These are phyloP conservation scores for Clupea harengus DNA, from an alignment of 2,113 vertebrate genomes.

Conservation along the genomic window DNA sequence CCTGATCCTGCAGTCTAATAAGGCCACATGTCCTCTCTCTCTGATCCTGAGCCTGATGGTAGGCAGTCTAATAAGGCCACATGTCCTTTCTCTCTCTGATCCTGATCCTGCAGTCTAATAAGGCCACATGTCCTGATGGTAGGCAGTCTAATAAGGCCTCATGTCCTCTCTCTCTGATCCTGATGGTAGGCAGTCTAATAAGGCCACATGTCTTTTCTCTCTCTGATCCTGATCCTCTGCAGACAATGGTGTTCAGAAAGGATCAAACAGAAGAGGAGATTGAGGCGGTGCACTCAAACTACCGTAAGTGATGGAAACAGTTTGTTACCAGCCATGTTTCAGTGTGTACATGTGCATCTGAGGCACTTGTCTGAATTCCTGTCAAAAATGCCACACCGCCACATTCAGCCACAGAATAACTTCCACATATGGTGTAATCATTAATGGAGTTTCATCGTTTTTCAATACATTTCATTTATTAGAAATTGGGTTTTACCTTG, in stretches of 20 bases:
- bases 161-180: constrained; percentile 40
- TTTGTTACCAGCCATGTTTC: not conserved
- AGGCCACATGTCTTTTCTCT: too few species aligned
- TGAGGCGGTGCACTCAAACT: constrained; percentile 82
- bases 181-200: too few species aligned
- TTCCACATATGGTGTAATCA: too few species aligned
- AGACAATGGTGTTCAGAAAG: constrained; percentile 89
- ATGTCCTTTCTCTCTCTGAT: constrained; percentile 38
- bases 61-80: constrained; percentile 44
- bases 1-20: too few species aligned
- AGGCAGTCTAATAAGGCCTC: constrained; percentile 44
- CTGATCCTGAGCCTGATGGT: not conserved
- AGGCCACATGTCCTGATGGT: too few species aligned
- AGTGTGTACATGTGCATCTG: not conserved
- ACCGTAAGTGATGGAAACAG: constrained; percentile 79
- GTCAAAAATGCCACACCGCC: too few species aligned
- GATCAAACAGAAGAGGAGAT: constrained; percentile 86
- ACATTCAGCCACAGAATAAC: too few species aligned
- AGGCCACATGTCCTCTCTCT: too few species aligned
- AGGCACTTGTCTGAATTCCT: not conserved
- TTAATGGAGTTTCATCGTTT: too few species aligned
- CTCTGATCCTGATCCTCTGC: not conserved
- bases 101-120: too few species aligned
- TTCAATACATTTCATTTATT: too few species aligned
- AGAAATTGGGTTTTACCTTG: too few species aligned